Percentiles rank a stretch among this genome's conserved stretches.
Conservation (phyloP, 2,797 vertebrate genomes). For the Triplophysa bombifrons region DNA sequence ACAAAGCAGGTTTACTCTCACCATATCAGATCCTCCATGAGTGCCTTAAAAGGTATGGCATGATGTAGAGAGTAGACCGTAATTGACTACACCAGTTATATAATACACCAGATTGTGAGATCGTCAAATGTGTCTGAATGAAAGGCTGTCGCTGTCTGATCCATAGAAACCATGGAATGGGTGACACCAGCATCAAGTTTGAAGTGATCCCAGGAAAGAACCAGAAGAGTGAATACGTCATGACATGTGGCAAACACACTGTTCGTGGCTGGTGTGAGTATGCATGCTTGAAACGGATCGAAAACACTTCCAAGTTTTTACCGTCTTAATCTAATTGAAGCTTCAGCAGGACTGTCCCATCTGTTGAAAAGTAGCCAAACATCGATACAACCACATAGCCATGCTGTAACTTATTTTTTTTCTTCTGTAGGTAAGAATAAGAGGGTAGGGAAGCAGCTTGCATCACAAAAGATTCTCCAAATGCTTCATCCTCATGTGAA, state of each 20-base stretch:
- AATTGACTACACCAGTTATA: neutral
- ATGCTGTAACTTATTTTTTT: neutral
- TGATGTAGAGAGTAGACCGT: neutral
- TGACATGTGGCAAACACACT: conserved; percentile 98
- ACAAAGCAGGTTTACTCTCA: conserved; percentile 98
- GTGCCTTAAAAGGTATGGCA: conserved; percentile 98
- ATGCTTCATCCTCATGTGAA: conserved; percentile 98
- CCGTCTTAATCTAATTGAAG: neutral
- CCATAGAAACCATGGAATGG: conserved; percentile 98
- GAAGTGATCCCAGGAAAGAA: conserved; percentile 99
- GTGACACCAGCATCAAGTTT: conserved; percentile 98
- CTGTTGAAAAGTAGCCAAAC: neutral
- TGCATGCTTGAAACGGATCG: too few species aligned
- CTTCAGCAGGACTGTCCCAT: neutral
- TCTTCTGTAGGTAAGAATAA: conserved; percentile 91
- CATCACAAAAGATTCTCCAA: conserved; percentile 98
- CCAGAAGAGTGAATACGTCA: conserved; percentile 99
- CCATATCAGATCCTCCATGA: conserved; percentile 99
- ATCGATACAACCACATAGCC: neutral
- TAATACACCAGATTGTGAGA: neutral
- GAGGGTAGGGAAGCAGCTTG: conserved; percentile 95
- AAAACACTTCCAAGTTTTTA: neutral
- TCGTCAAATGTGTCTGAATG: neutral
- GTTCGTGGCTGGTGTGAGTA: conserved; percentile 99
- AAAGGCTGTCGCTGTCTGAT: conserved; percentile 36